phyloP scores from a whole-genome alignment of 2,797 vertebrate genomes.

The Dipus sagitta region DNA sequence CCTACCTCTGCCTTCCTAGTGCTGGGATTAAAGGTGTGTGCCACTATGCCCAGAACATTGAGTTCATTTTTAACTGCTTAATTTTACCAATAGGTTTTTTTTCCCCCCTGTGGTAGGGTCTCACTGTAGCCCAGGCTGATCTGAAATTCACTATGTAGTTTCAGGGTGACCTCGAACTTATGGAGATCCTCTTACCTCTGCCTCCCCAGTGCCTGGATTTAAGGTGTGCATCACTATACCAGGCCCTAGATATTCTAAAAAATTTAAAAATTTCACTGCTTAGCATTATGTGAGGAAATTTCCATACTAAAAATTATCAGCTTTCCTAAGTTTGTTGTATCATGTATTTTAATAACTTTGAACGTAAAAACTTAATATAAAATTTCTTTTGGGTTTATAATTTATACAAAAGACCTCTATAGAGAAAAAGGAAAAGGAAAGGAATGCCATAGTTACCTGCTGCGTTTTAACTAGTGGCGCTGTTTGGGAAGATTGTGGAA shows the following conservation, averaged over 20 bases:
- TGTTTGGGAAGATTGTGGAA: too few species aligned
- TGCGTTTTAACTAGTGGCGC: too few species aligned
- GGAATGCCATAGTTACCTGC: background rate
- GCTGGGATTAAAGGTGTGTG: too few species aligned
- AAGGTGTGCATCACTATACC: too few species aligned
- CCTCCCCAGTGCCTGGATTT: too few species aligned
- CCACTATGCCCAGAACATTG: too few species aligned
- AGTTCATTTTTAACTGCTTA: background rate
- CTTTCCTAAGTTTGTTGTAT: background rate
- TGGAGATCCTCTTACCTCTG: too few species aligned
- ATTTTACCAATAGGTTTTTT: background rate
- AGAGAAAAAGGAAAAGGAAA: conserved; percentile 17
- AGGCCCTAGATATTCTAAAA: too few species aligned
- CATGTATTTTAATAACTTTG: conserved; percentile 9
- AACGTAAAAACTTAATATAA: conserved; percentile 38
- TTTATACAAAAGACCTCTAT: conserved; percentile 48
- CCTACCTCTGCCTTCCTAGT: too few species aligned
- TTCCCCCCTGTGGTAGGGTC: background rate
- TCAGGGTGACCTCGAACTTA: too few species aligned
- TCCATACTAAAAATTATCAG: background rate
- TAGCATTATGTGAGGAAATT: conserved; percentile 12
- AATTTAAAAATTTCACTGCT: background rate
- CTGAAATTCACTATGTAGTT: too few species aligned
- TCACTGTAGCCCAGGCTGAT: too few species aligned
- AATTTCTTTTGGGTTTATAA: conserved; percentile 41